phyloP scores from a whole-genome alignment of 1,140 invertebrate species.

The Phenacoccus solenopsis region DNA sequence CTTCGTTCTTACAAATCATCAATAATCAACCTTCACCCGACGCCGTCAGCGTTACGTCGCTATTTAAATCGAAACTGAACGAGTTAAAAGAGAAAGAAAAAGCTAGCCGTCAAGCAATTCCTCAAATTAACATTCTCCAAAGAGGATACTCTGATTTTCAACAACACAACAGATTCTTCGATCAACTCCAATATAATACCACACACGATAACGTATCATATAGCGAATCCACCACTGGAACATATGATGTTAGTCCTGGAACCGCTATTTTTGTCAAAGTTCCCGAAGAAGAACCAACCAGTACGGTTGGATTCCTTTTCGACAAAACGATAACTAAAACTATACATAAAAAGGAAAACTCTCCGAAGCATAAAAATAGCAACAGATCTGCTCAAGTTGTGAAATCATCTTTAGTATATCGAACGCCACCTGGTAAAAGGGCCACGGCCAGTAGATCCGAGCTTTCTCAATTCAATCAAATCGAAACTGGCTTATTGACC shows the following conservation, averaged over 20 bases:
- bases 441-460: neutral
- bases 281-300: neutral
- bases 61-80: neutral
- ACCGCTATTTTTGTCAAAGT: conserved; percentile 4
- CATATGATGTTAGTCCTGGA: neutral
- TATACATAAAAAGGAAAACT: conserved; percentile 5
- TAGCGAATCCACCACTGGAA: neutral
- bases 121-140: neutral
- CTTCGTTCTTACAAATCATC: neutral
- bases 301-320: neutral
- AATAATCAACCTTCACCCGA: neutral
- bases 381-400: neutral
- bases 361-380: neutral
- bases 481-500: neutral
- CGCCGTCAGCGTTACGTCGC: neutral
- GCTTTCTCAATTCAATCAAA: neutral
- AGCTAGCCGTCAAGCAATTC: neutral
- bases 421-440: neutral
- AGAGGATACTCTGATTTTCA: neutral
- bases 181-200: neutral
- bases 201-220: neutral
- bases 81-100: neutral
- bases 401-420: neutral
- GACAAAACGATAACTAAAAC: conserved; percentile 1
- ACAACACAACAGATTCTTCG: neutral